These are phyloP conservation scores for Xestobium rufovillosum DNA, from an alignment of 2,888 invertebrate genomes.

Conservation along the genomic window DNA sequence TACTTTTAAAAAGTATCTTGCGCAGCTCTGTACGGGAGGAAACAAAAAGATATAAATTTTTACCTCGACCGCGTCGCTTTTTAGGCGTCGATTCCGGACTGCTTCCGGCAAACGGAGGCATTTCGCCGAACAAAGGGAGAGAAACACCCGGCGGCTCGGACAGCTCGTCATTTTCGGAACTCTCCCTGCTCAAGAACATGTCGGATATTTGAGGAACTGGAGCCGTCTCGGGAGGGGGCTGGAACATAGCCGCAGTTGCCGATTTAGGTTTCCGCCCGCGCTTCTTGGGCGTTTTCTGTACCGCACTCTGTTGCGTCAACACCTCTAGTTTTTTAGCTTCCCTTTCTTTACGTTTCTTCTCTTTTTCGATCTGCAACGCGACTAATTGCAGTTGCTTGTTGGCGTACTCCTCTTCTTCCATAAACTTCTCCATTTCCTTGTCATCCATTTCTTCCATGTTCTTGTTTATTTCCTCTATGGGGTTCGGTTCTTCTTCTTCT, in stretches of 20 bases:
- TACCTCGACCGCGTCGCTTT: slow-evolving; percentile 42
- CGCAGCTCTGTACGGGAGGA: too few relatives aligned
- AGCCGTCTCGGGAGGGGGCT: slow-evolving; percentile 8
- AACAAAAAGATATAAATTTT: too few relatives aligned
- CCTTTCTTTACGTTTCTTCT: slow-evolving; percentile 49
- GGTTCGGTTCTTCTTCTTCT: slow-evolving; percentile 37
- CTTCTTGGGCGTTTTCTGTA: slow-evolving; percentile 31
- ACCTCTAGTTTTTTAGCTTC: slow-evolving; percentile 37
- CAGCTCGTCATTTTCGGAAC: slow-evolving; percentile 34
- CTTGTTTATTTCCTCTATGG: slow-evolving; percentile 39
- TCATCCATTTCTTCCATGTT: slow-evolving; percentile 44
- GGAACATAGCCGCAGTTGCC: slow-evolving; percentile 6
- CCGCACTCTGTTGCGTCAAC: slow-evolving; percentile 2
- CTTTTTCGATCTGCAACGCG: slow-evolving; percentile 46
- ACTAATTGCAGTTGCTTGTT: slow-evolving; percentile 48
- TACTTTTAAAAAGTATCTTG: too few relatives aligned
- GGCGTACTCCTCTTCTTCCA: slow-evolving; percentile 55
- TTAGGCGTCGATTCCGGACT: slow-evolving; percentile 33
- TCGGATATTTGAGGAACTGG: slow-evolving; percentile 3
- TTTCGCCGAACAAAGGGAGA: slow-evolving; percentile 34
- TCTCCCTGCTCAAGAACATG: slow-evolving; percentile 9
- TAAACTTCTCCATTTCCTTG: slow-evolving; percentile 44
- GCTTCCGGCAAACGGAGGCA: slow-evolving; percentile 18
- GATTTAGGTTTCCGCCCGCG: slow-evolving; percentile 33
- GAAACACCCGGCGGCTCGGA: slow-evolving; percentile 38